These are phyloP conservation scores for Atta texana DNA, from an alignment of 1,140 invertebrate species.

Conservation along the genomic window DNA sequence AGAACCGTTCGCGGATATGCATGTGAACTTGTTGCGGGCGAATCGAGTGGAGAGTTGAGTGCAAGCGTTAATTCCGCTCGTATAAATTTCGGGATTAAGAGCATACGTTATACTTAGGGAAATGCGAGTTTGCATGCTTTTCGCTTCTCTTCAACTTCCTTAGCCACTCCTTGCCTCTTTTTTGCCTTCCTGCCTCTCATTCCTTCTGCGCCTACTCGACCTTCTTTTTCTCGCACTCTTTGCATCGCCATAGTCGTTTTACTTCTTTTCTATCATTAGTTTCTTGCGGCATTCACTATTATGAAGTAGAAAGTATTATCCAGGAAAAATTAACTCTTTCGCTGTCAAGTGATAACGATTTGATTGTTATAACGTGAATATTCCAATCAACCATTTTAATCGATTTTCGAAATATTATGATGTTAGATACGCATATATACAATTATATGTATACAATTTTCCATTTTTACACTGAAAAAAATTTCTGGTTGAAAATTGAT, in stretches of 20 bases:
- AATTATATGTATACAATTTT: background rate
- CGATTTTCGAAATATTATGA: conserved; percentile 6
- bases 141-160: conserved; percentile 62
- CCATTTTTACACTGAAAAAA: background rate
- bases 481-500: no score
- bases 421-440: background rate
- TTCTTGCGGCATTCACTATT: background rate
- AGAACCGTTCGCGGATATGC: conserved; percentile 14
- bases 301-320: conserved; percentile 39
- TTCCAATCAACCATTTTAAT: conserved; percentile 1
- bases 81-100: conserved; percentile 82
- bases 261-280: conserved; percentile 44
- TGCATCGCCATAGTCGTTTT: conserved; percentile 33
- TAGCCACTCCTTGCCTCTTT: conserved; percentile 14
- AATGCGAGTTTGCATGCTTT: conserved; percentile 79
- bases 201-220: background rate
- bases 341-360: conserved; percentile 11
- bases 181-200: background rate
- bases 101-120: conserved; percentile 83
- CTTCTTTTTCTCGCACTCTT: conserved; percentile 35
- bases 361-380: conserved; percentile 27
- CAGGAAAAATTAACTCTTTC: conserved; percentile 18
- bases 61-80: conserved; percentile 81
- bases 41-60: conserved; percentile 65
- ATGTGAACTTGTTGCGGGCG: conserved; percentile 38